phyloP scores from a whole-genome alignment of 2,888 invertebrate species.

The Gortyna flavago region DNA sequence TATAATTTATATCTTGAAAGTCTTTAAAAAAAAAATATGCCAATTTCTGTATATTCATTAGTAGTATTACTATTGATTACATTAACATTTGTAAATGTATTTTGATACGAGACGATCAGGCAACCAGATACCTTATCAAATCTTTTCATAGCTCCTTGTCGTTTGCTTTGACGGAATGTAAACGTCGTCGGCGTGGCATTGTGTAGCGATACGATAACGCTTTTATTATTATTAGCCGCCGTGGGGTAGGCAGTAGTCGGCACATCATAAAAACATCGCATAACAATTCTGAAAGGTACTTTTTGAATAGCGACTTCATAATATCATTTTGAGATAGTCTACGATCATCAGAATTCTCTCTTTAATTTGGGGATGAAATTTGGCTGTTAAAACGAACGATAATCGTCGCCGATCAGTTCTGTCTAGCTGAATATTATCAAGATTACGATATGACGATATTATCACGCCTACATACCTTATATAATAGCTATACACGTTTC shows the following conservation, averaged over 20 bases:
- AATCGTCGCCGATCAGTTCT: neutral
- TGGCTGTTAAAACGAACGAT: neutral
- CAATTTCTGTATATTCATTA: neutral
- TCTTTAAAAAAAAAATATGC: no score
- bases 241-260: conserved; percentile 67
- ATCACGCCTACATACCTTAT: neutral
- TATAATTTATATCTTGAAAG: neutral
- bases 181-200: conserved; percentile 85
- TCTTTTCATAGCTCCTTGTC: conserved; percentile 67
- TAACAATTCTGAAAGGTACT: conserved; percentile 40
- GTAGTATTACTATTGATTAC: neutral
- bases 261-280: conserved; percentile 72
- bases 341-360: neutral
- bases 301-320: conserved; percentile 2
- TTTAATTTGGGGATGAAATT: neutral
- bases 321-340: conserved; percentile 4
- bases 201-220: conserved; percentile 86
- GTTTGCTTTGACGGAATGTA: conserved; percentile 84
- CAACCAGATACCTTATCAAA: conserved; percentile 13
- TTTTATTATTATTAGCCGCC: conserved; percentile 85
- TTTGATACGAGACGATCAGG: neutral
- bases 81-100: neutral
- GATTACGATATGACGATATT: neutral
- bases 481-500: neutral
- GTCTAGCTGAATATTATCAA: neutral